Evolutionary conservation across 2,888 invertebrate genomes (phyloP), one percentile per base, ranked within the genome.

Genomic region (Nomada lathburiana): DNA sequence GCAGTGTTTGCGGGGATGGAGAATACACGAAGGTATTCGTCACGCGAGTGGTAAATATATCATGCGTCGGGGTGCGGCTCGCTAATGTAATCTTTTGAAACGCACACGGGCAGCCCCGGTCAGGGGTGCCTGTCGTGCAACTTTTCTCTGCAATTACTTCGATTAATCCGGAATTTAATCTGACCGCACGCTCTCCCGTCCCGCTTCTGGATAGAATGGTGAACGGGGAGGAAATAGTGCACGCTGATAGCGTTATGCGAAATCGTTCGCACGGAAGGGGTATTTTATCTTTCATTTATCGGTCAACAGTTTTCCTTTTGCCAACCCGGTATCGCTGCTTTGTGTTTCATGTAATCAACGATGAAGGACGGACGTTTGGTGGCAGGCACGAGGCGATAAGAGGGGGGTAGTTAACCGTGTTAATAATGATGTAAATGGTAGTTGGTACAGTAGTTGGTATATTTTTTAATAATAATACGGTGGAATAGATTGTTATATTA

Each of bases 1-100:
- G 7, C 36, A 36, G 44, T 16, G 50, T 68, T 57, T 18, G 20
- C 18, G 18, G 13, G 9, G 23, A 52, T 5, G 29, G n/a, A 9
- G 72, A 50, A 73, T 42, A 62, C 77, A 72, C 70, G 72, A 72
- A 76, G 23, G 80, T 55, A 57, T 72, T 79, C 73, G 88, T 88
- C 88, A 88, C 88, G 88, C 88, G 85, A 88, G 44, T 76, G 62
- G 68, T 63, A 78, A 80, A 88, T 87, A 75, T 77, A 87, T 87
- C 87, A 88, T 79, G 52, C 73, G 64, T 62, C 69, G 42, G 59
- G 80, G 78, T 50, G 64, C 76, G 75, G 76, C 57, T 55, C 23
- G 59, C 73, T 86, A 87, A 57, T 80, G 75, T 68, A 85, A 85
- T 87, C 68, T 71, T 20, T 67, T 53, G 7, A 60, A 69, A 71